phyloP scores from a whole-genome alignment of 2,797 vertebrate genomes.

The Serranus cabrilla region DNA sequence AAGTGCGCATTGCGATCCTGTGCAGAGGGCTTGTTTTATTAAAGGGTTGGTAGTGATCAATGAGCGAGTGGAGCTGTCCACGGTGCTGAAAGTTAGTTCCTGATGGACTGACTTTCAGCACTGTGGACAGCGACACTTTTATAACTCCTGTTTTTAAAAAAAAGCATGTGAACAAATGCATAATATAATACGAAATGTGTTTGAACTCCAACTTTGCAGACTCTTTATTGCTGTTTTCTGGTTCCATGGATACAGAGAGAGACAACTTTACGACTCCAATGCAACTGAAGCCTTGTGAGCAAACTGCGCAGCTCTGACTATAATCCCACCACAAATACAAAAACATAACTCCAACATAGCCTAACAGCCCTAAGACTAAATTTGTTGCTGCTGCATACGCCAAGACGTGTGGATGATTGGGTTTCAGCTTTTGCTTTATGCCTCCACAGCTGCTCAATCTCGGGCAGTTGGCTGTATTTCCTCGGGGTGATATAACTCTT shows the following conservation, averaged over 20 bases:
- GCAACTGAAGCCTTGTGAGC: slow-evolving; percentile 23
- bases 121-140: slow-evolving; percentile 25
- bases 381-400: slow-evolving; percentile 65
- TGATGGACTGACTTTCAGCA: slow-evolving; percentile 47
- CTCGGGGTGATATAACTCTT: slow-evolving; percentile 78
- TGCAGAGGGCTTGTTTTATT: slow-evolving; percentile 76
- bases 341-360: slow-evolving; percentile 41
- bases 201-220: slow-evolving; percentile 16
- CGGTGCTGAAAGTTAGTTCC: slow-evolving; percentile 61
- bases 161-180: no score
- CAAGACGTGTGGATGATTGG: slow-evolving; percentile 72
- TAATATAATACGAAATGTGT: background rate
- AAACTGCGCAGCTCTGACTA: slow-evolving; percentile 21
- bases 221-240: background rate
- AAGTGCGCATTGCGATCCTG: slow-evolving; percentile 87
- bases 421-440: slow-evolving; percentile 74
- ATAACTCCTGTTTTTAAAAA: background rate
- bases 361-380: slow-evolving; percentile 43
- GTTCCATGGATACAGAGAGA: background rate
- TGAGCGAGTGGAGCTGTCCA: slow-evolving; percentile 66
- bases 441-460: slow-evolving; percentile 73
- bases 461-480: slow-evolving; percentile 75
- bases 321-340: slow-evolving; percentile 39
- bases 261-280: slow-evolving; percentile 30
- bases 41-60: slow-evolving; percentile 72